Percentiles rank a stretch among this genome's conserved stretches.
Conservation (phyloP, 1,140 invertebrate species). For the Apis laboriosa region DNA sequence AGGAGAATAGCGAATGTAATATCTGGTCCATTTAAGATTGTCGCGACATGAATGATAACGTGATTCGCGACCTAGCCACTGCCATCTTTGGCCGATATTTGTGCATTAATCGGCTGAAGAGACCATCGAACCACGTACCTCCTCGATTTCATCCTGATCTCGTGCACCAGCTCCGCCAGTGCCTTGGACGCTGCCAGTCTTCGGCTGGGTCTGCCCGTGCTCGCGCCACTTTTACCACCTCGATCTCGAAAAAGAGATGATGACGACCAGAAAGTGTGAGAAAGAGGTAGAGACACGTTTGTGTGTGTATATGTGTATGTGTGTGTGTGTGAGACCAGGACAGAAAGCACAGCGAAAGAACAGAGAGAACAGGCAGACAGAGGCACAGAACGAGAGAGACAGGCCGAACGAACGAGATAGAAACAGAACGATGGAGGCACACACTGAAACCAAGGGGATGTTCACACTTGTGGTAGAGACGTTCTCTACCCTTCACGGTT, state of each 20-base stretch:
- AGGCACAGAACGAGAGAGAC: not conserved
- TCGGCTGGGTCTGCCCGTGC: slow-evolving; percentile 43
- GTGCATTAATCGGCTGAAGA: slow-evolving; percentile 26
- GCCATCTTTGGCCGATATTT: slow-evolving; percentile 59
- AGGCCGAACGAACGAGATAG: slow-evolving; percentile 3
- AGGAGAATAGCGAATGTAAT: not conserved
- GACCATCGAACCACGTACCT: slow-evolving; percentile 66
- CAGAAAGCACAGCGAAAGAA: not conserved
- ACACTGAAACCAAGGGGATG: slow-evolving; percentile 16
- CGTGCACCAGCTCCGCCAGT: slow-evolving; percentile 46
- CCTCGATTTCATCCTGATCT: slow-evolving; percentile 69
- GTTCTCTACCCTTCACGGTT: not conserved
- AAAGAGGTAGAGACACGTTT: not conserved
- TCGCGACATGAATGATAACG: not conserved
- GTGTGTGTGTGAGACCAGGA: not conserved
- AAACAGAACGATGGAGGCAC: not conserved
- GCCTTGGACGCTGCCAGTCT: slow-evolving; percentile 41
- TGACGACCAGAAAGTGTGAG: not conserved
- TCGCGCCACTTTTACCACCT: slow-evolving; percentile 53
- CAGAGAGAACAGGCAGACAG: not conserved
- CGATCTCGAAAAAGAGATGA: not conserved
- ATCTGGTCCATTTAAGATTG: slow-evolving; percentile 67
- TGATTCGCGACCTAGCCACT: slow-evolving; percentile 49
- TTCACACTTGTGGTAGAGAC: slow-evolving; percentile 14
- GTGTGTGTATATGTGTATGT: not conserved